Evolutionary conservation across 1,140 invertebrate species (phyloP).

Genomic region (Eupeodes corollae): DNA sequence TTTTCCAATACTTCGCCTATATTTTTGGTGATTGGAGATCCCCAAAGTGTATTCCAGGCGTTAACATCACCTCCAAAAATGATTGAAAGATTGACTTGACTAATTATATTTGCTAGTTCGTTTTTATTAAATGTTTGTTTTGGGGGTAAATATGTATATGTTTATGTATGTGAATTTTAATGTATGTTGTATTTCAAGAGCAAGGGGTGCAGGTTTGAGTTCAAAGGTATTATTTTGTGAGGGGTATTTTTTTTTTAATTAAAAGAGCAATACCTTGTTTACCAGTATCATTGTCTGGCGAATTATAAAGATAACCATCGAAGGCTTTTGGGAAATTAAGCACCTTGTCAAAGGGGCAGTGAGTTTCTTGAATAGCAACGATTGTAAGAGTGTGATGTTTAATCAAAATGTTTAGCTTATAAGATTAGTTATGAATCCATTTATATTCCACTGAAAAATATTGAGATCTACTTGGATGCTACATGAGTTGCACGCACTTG

Average conservation of each 20-base stretch:
- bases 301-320: slow-evolving; percentile 3
- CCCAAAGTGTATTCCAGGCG: slow-evolving; percentile 7
- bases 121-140: background rate
- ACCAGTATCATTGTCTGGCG: slow-evolving; percentile 8
- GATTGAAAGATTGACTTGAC: background rate
- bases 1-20: slow-evolving; percentile 6
- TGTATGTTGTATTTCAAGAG: slow-evolving; percentile 6
- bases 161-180: slow-evolving; percentile 4
- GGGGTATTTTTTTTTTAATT: slow-evolving; percentile 9
- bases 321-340: slow-evolving; percentile 6
- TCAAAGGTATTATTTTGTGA: slow-evolving; percentile 2
- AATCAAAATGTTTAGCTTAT: slow-evolving; percentile 8
- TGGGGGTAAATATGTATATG: slow-evolving; percentile 7
- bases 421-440: slow-evolving; percentile 11
- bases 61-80: slow-evolving; percentile 10
- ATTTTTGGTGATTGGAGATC: slow-evolving; percentile 1
- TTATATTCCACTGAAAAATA: slow-evolving; percentile 11
- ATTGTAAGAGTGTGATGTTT: slow-evolving; percentile 8
- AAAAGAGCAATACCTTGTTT: slow-evolving; percentile 8
- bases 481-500: too few relatives aligned
- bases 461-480: background rate
- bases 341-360: too few relatives aligned
- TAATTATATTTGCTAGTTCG: background rate
- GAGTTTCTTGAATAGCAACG: too few relatives aligned
- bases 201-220: slow-evolving; percentile 5